Evolutionary conservation across 1,140 invertebrate species (phyloP), one percentile per base, ranked within the genome.

Genomic region (Scaptomyza graminum): DNA sequence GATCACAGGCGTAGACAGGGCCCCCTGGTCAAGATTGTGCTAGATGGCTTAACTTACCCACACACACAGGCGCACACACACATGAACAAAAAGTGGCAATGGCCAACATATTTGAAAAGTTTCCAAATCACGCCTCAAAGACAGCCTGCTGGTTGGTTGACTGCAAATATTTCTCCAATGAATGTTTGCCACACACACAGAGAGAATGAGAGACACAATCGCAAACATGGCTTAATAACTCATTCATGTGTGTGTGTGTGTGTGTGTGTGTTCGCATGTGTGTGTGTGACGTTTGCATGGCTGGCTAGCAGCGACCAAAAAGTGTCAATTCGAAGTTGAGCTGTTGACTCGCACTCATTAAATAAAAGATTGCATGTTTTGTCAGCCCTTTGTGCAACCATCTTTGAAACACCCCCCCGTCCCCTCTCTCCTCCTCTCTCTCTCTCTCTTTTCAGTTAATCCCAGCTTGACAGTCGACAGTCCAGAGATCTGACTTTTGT

Each of bases 361-460:
- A 85, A 85, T 87, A 85, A 85, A 85, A 85, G 82, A 85, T 85
- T 85, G 82, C 82, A 85, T 87, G 82, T 79, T 85, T 85, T n/a
- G n/a, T 74, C 82, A 87, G 82, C 83, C 82, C 68, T 85, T 85
- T 85, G 82, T 85, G 62, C 15, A 5, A 5, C 41, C 13, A 9
- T 18, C 43, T 56, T 41, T 41, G 12, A 41, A 41, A 12, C 37
- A 3, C 37, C 1, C 7, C 6, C 28, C 6, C 28, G 2, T 4
- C 6, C 28, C 5, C 28, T 31, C 28, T 31, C 28, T 31, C 28
- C 43, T 5, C 6, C 28, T 31, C 28, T 31, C 28, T 0, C 5
- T 31, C 28, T 2, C 28, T 31, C 28, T 47, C 54, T 11, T 18
- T 44, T 46, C 55, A 62, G 82, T 78, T 87, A 85, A 87, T 87